Percentiles rank a stretch among this genome's conserved stretches.
phyloP scores from a whole-genome alignment of 2,797 vertebrate genomes.

The Smutsia temminckii region DNA sequence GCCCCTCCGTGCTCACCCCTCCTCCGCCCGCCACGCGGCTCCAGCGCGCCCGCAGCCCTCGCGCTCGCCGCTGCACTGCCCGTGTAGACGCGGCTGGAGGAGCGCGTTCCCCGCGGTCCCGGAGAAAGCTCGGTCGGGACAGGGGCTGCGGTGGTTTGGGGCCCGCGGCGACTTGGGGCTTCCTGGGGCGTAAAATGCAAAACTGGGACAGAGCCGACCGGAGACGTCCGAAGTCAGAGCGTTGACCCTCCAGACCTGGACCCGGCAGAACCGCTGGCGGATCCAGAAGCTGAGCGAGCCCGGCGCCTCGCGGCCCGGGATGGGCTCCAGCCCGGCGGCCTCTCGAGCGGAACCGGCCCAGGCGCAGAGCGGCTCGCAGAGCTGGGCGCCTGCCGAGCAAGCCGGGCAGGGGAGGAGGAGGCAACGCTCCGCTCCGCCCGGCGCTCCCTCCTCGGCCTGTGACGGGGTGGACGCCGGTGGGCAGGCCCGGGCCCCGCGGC shows the following conservation, averaged over 20 bases:
- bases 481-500: neutral
- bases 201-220: fast-evolving
- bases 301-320: neutral
- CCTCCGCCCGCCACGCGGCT: neutral
- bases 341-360: neutral
- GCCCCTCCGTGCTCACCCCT: neutral
- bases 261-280: neutral
- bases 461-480: neutral
- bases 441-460: no score
- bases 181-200: neutral
- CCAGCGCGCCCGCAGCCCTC: neutral
- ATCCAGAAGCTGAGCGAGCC: neutral
- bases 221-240: neutral
- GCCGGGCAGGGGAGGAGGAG: neutral
- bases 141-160: neutral
- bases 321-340: neutral
- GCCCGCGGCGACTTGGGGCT: neutral
- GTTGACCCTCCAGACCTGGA: neutral
- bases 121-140: no score
- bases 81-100: neutral
- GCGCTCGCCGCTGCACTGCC: neutral
- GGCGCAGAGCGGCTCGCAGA: fast-evolving
- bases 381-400: neutral
- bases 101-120: no score
- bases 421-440: no score